phyloP scores from a whole-genome alignment of 2,888 invertebrate species.

The Erannis defoliaria region DNA sequence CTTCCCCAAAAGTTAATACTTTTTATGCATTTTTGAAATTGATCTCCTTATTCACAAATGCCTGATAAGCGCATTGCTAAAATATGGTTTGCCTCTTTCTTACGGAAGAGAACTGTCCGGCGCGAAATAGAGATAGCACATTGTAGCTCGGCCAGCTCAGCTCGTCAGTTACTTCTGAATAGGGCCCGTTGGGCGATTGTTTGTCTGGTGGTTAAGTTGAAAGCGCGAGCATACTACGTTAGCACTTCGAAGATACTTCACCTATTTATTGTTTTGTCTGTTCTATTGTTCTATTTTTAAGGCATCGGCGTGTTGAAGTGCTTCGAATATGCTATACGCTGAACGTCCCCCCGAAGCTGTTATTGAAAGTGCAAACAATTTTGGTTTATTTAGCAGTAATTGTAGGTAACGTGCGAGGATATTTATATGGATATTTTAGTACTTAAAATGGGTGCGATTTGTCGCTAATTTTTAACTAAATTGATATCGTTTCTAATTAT shows the following conservation, averaged over 20 bases:
- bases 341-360: conserved; percentile 85
- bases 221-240: conserved; percentile 58
- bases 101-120: not conserved
- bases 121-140: not conserved
- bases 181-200: not conserved
- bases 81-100: not conserved
- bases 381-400: conserved; percentile 73
- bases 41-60: not conserved
- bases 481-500: conserved; percentile 51
- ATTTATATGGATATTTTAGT: conserved; percentile 83
- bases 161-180: not conserved
- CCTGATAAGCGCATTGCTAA: not conserved
- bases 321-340: conserved; percentile 80
- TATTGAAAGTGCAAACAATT: conserved; percentile 82
- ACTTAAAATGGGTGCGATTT: conserved; percentile 71
- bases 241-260: conserved; percentile 77
- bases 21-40: not conserved
- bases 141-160: not conserved
- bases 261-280: conserved; percentile 48
- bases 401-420: conserved; percentile 74
- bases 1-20: not conserved
- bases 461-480: conserved; percentile 57
- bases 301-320: conserved; percentile 65
- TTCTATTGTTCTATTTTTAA: conserved; percentile 46
- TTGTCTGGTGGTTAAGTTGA: conserved; percentile 2